Percentiles rank a stretch among this genome's conserved stretches.
phyloP scores from a whole-genome alignment of 2,888 invertebrate genomes.

The Pammene fasciana region DNA sequence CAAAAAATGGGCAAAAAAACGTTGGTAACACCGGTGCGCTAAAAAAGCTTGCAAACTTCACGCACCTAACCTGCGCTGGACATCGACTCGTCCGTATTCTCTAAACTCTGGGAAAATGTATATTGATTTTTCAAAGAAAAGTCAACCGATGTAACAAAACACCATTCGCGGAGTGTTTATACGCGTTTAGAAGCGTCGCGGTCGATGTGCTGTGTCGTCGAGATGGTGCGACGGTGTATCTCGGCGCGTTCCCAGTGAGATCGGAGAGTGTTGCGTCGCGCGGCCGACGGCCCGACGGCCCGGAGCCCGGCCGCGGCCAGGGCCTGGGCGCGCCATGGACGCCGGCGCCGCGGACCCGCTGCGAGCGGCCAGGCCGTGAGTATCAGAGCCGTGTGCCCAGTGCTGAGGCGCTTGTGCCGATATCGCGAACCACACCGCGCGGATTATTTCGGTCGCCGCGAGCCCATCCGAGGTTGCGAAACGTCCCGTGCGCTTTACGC shows the following conservation, averaged over 20 bases:
- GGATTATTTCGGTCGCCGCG: slow-evolving; percentile 77
- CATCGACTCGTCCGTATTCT: slow-evolving; percentile 83
- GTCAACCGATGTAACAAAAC: slow-evolving; percentile 84
- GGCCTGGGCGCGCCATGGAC: slow-evolving; percentile 81
- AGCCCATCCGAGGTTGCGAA: slow-evolving; percentile 79
- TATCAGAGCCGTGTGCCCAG: slow-evolving; percentile 61
- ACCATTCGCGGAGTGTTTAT: slow-evolving; percentile 83
- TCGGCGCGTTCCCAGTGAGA: slow-evolving; percentile 80
- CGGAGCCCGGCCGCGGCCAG: slow-evolving; percentile 81
- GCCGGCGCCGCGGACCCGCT: slow-evolving; percentile 80
- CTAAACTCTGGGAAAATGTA: slow-evolving; percentile 83
- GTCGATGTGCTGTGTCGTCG: slow-evolving; percentile 80
- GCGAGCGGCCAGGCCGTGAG: slow-evolving; percentile 82
- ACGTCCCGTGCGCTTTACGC: slow-evolving; percentile 67
- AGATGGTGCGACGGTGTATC: slow-evolving; percentile 81
- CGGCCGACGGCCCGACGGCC: slow-evolving; percentile 72
- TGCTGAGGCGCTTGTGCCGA: slow-evolving; percentile 44
- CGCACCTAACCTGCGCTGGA: slow-evolving; percentile 84
- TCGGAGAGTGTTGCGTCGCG: slow-evolving; percentile 80
- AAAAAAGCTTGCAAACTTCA: slow-evolving; percentile 85
- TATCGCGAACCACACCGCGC: slow-evolving; percentile 45
- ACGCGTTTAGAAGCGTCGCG: slow-evolving; percentile 77
- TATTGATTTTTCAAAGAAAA: slow-evolving; percentile 85
- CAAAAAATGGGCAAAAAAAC: slow-evolving; percentile 83
- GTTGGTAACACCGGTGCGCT: slow-evolving; percentile 84